These are phyloP conservation scores for Meiosimyza decipiens DNA, from an alignment of 2,888 invertebrate genomes.

Conservation along the genomic window DNA sequence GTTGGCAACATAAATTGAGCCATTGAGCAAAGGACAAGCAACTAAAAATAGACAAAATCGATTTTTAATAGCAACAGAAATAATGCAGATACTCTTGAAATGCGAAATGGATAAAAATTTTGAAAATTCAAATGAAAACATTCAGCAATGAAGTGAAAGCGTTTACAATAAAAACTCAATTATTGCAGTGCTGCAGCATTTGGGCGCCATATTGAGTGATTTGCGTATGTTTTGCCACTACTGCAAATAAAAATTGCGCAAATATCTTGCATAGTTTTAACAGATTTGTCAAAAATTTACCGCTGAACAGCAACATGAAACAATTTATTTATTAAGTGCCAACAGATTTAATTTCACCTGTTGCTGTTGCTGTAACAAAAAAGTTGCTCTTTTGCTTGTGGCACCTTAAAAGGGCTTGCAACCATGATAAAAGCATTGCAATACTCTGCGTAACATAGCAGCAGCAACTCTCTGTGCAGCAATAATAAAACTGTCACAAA, in stretches of 20 bases:
- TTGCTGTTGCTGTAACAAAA: conserved; percentile 14
- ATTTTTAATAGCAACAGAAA: background rate
- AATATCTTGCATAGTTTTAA: background rate
- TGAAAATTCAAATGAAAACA: too few relatives aligned
- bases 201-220: too few relatives aligned
- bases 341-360: conserved; percentile 65
- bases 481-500: conserved; percentile 60
- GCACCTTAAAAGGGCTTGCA: conserved; percentile 51
- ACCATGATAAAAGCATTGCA: conserved; percentile 23
- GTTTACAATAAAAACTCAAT: too few relatives aligned
- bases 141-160: too few relatives aligned
- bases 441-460: conserved; percentile 8
- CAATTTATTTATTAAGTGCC: conserved; percentile 65
- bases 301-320: conserved; percentile 14
- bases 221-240: too few relatives aligned
- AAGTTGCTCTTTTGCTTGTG: background rate
- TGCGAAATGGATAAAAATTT: too few relatives aligned
- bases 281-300: conserved; percentile 10
- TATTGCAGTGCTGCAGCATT: too few relatives aligned
- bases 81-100: too few relatives aligned
- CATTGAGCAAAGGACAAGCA: conserved; percentile 46
- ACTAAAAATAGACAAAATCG: conserved; percentile 9
- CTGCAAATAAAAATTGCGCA: too few relatives aligned
- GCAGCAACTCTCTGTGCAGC: conserved; percentile 44
- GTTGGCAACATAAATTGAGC: conserved; percentile 52